Conservation (phyloP, 1,140 invertebrate genomes). For the Hyphantria cunea region DNA sequence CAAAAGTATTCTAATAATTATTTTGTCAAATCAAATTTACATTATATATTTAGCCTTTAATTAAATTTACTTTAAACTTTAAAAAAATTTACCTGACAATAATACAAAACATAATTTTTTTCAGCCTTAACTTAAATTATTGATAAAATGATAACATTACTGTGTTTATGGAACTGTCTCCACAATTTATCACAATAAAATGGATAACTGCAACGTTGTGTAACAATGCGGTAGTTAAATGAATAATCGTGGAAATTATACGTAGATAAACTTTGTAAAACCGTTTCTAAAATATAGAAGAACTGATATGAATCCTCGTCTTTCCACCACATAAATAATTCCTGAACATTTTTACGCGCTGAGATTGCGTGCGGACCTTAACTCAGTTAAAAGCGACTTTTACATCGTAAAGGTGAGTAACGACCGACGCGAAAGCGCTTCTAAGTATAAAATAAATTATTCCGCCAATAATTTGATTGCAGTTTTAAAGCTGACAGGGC, state of each 20-base stretch:
- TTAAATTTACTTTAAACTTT: too few relatives aligned
- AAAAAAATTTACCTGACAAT: too few relatives aligned
- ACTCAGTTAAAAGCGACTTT: constrained; percentile 68
- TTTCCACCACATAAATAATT: constrained; percentile 65
- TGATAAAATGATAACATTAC: constrained; percentile 9
- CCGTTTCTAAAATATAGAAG: constrained; percentile 24
- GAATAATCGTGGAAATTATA: background rate
- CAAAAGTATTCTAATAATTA: too few relatives aligned
- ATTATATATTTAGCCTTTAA: too few relatives aligned
- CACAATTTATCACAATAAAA: constrained; percentile 15
- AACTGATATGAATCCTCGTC: constrained; percentile 46
- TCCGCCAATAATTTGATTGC: constrained; percentile 39
- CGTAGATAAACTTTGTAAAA: constrained; percentile 21
- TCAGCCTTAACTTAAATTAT: background rate
- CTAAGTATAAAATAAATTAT: constrained; percentile 41
- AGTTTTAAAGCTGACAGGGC: constrained; percentile 29
- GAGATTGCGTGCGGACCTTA: constrained; percentile 61
- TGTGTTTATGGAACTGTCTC: background rate
- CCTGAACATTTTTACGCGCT: constrained; percentile 40
- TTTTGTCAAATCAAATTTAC: too few relatives aligned
- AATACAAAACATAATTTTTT: too few relatives aligned
- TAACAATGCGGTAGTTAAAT: constrained; percentile 18
- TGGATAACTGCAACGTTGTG: constrained; percentile 21
- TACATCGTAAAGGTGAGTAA: constrained; percentile 65
- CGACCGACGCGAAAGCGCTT: constrained; percentile 33